Percentiles rank a stretch among this genome's conserved stretches.
These are phyloP conservation scores for Oreonectes daqikongensis DNA, from an alignment of 2,797 vertebrate genomes.

Conservation along the genomic window DNA sequence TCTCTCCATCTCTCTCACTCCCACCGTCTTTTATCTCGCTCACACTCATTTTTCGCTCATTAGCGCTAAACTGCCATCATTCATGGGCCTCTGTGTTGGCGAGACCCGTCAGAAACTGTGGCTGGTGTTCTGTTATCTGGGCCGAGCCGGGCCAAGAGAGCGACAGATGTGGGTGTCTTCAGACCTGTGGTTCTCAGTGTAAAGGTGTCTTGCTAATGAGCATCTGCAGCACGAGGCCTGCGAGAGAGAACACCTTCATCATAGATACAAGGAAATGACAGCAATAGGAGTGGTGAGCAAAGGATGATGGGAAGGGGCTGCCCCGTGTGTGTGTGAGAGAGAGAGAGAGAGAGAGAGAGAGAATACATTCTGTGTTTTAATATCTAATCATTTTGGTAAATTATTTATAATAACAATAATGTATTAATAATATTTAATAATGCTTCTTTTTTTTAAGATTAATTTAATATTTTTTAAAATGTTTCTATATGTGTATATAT, in stretches of 20 bases:
- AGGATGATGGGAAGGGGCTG: slow-evolving; percentile 43
- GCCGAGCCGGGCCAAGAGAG: slow-evolving; percentile 50
- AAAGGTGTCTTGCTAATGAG: slow-evolving; percentile 74
- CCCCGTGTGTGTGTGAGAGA: no score
- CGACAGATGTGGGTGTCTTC: slow-evolving; percentile 68
- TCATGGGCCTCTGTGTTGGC: slow-evolving; percentile 68
- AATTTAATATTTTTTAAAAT: no score
- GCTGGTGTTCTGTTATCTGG: slow-evolving; percentile 68
- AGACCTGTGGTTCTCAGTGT: slow-evolving; percentile 55
- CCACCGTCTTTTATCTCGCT: slow-evolving; percentile 64
- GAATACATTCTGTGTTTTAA: no score
- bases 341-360: no score
- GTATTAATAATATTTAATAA: no score
- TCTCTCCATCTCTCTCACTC: slow-evolving; percentile 47
- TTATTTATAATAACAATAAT: no score
- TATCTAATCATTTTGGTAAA: no score
- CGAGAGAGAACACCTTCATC: slow-evolving; percentile 65
- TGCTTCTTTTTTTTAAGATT: no score
- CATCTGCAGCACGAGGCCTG: slow-evolving; percentile 54
- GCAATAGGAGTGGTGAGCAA: slow-evolving; percentile 36
- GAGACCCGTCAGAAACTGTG: slow-evolving; percentile 62
- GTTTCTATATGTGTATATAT: no score
- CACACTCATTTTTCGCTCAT: slow-evolving; percentile 71
- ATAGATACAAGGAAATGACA: slow-evolving; percentile 65
- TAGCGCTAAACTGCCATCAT: slow-evolving; percentile 66